These are phyloP conservation scores for Python bivittatus DNA, from an alignment of 2,113 vertebrate species.

Conservation along the genomic window DNA sequence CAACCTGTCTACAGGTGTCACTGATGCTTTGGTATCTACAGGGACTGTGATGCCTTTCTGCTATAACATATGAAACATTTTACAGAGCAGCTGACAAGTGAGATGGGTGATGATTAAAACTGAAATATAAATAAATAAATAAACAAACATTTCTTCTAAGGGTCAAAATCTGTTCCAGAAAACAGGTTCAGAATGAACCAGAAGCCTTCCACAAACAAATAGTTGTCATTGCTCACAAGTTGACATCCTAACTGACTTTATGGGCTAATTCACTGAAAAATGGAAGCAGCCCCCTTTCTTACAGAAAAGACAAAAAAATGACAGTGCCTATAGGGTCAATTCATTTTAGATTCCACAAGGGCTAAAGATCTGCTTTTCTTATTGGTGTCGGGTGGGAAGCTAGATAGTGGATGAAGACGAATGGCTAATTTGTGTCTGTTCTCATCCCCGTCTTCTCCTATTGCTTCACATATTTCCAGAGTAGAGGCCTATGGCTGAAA, in stretches of 20 bases:
- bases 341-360: not conserved
- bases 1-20: not conserved
- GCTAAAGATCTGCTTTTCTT: not conserved
- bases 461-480: not conserved
- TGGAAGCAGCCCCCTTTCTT: not conserved
- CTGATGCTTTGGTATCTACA: not conserved
- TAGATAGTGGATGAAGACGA: not conserved
- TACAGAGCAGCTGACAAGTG: not conserved
- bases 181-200: not conserved
- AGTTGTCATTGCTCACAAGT: not conserved
- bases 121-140: no score
- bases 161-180: not conserved
- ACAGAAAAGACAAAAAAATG: not conserved
- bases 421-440: not conserved
- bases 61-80: not conserved
- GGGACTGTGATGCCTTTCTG: not conserved
- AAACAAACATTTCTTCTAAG: no score
- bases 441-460: not conserved
- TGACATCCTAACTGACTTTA: not conserved
- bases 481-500: not conserved
- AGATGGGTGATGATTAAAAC: no score
- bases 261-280: not conserved
- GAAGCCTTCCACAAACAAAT: not conserved
- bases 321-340: not conserved
- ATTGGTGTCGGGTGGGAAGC: not conserved